Evolutionary conservation across 2,888 invertebrate species (phyloP), one percentile per base, ranked within the genome.

Genomic region (Ormyrus labotus): DNA sequence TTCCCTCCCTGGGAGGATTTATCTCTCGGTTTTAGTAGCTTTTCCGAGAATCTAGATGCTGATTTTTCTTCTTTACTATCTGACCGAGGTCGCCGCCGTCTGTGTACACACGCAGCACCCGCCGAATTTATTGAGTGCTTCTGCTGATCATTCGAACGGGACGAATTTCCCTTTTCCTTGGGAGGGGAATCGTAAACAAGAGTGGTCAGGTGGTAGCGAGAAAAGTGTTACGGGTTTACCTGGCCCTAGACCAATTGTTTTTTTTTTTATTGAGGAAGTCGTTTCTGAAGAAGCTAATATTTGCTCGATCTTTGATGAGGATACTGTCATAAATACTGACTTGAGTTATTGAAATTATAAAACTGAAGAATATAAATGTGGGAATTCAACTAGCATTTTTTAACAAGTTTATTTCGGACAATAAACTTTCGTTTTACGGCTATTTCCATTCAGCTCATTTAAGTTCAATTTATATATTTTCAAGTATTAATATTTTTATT

Each of bases 211-310:
- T 34, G 34, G 34, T 34, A 34, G 34, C 34, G 7, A 64, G 64
- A 47, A 48, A n/a, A 19, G 47, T 47, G 47, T 47, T 63, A 51
- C 10, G 34, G 51, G 65, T 19, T 51, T 65, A 65, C 47, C 48
- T 13, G 57, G 13, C 34, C 34, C 34, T 13, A 34, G 34, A 34
- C 34, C 34, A 34, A 34, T 34, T 34, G 34, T 68, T 68, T 45
- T 55, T 68, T 68, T 68, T n/a, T 69, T 58, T 69, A 70, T 70
- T 60, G 70, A 70, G 70, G 70, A 58, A 70, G 50, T 58, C 58
- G 70, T 50, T 58, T 19, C 34, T 11, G 47, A 47, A 47, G 47
- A 47, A 63, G 47, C 9, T 63, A 47, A 63, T 63, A 6, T 11
- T 63, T 47, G 19, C 34, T 34, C 34, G 34, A 34, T 34, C 34